Conservation (phyloP, 2,888 invertebrate species). For the Danaus chrysippus region DNA sequence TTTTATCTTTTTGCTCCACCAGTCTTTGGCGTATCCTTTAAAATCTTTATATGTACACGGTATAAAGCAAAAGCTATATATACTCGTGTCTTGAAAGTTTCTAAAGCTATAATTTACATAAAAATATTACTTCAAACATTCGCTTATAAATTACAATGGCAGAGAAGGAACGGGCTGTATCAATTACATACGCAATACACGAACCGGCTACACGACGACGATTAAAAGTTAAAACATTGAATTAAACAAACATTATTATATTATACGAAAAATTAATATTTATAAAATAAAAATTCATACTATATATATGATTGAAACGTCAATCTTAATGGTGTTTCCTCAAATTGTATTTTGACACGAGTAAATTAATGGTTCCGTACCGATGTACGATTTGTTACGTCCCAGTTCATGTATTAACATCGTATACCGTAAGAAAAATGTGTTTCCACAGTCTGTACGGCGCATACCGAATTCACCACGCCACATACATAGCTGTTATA, state of each 20-base stretch:
- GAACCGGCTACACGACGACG: neutral
- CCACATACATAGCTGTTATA: neutral
- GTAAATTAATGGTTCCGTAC: constrained; percentile 16
- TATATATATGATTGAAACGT: neutral
- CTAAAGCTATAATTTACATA: neutral
- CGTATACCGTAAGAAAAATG: constrained; percentile 1
- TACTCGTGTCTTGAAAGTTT: neutral
- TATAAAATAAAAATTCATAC: no score
- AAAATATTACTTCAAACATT: constrained; percentile 8
- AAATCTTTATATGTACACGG: neutral
- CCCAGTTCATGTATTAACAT: constrained; percentile 19
- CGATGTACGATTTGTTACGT: constrained; percentile 21
- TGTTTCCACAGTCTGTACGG: neutral
- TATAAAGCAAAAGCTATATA: neutral
- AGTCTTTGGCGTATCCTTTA: no score
- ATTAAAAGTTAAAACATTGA: neutral
- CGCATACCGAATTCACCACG: neutral
- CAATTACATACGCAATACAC: constrained; percentile 12
- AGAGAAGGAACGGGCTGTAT: constrained; percentile 10
- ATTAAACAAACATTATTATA: neutral
- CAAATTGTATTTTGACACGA: constrained; percentile 11
- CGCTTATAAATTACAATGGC: constrained; percentile 10
- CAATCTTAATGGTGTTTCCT: neutral
- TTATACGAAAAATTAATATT: neutral
- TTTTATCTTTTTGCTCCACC: no score